Conservation (phyloP, 2,113 vertebrate genomes). For the Bubo bubo region DNA sequence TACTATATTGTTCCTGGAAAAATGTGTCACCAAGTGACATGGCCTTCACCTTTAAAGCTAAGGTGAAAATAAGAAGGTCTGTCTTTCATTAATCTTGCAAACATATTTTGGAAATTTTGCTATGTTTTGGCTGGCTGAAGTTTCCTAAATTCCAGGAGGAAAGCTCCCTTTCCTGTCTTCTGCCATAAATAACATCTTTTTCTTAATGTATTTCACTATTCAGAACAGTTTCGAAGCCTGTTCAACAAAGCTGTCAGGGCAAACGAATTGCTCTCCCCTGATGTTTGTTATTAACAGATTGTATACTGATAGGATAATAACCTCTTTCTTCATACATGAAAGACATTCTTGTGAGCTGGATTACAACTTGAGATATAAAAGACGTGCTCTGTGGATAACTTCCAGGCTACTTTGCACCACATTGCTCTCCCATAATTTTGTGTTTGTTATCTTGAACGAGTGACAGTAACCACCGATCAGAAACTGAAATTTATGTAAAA, state of each 20-base stretch:
- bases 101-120: slow-evolving; percentile 27
- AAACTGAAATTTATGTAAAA: slow-evolving; percentile 74
- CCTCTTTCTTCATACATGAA: slow-evolving; percentile 73
- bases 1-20: not conserved
- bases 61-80: slow-evolving; percentile 19
- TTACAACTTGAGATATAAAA: slow-evolving; percentile 76
- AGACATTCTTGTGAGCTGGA: slow-evolving; percentile 74
- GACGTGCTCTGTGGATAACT: slow-evolving; percentile 69
- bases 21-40: not conserved
- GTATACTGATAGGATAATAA: slow-evolving; percentile 71
- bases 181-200: slow-evolving; percentile 60
- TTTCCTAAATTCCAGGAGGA: slow-evolving; percentile 43
- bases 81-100: slow-evolving; percentile 47
- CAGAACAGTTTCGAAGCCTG: slow-evolving; percentile 55
- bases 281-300: slow-evolving; percentile 80
- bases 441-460: slow-evolving; percentile 74
- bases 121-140: slow-evolving; percentile 52
- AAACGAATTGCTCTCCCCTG: slow-evolving; percentile 72
- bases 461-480: slow-evolving; percentile 72
- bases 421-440: slow-evolving; percentile 62
- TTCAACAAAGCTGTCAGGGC: slow-evolving; percentile 68
- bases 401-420: slow-evolving; percentile 70
- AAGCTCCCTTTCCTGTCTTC: slow-evolving; percentile 61
- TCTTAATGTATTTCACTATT: slow-evolving; percentile 49
- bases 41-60: not conserved